A percentile compares a stretch with the other conserved stretches of the same genome.
These are phyloP conservation scores for Microchirus variegatus DNA, from an alignment of 2,797 vertebrate genomes.

Conservation along the genomic window DNA sequence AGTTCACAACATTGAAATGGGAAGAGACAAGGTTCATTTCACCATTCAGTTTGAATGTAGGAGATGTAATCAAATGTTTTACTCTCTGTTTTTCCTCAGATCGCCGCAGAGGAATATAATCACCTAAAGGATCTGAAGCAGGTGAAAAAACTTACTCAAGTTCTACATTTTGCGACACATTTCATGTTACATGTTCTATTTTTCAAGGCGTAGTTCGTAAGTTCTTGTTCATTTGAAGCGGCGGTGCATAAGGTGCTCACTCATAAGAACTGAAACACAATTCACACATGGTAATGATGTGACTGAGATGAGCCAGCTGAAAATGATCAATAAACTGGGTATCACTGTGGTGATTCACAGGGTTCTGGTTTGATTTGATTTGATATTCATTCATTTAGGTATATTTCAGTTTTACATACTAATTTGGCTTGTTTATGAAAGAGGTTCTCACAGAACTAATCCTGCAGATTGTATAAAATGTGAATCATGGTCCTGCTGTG, in stretches of 20 bases:
- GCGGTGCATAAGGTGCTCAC: too few relatives aligned
- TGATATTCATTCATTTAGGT: neutral
- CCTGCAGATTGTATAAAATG: too few relatives aligned
- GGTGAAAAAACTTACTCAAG: conserved; percentile 71
- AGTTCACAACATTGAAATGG: neutral
- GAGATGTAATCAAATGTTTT: neutral
- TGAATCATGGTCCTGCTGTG: too few relatives aligned
- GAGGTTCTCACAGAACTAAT: too few relatives aligned
- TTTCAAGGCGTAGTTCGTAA: too few relatives aligned
- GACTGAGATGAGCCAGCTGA: too few relatives aligned
- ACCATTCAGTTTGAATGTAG: neutral
- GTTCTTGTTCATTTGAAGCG: too few relatives aligned
- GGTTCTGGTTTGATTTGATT: too few relatives aligned
- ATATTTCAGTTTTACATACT: neutral
- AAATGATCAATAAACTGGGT: too few relatives aligned
- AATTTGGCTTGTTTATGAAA: neutral
- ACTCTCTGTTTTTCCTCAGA: conserved; percentile 61
- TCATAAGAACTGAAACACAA: too few relatives aligned
- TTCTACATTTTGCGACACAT: neutral
- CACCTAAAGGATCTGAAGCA: conserved; percentile 86
- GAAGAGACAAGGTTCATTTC: neutral
- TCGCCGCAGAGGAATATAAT: conserved; percentile 88
- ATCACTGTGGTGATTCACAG: too few relatives aligned
- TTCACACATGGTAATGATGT: too few relatives aligned
- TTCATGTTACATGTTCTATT: neutral